These are phyloP conservation scores for Gadus macrocephalus DNA, from an alignment of 2,113 vertebrate genomes.

Conservation along the genomic window DNA sequence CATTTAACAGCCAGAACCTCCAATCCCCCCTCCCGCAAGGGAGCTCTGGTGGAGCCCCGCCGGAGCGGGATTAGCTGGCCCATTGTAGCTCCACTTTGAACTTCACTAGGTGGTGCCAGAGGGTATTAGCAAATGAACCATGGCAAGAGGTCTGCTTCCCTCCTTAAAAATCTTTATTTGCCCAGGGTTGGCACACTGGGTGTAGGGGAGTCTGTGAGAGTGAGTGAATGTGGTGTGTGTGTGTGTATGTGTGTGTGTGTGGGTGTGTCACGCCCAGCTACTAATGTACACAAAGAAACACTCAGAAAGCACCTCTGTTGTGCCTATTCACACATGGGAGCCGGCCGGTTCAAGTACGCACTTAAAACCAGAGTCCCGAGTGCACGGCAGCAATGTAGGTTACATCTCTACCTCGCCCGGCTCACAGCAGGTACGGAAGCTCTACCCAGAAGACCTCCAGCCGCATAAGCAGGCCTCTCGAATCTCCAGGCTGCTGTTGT, in stretches of 20 bases:
- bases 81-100: constrained; percentile 54
- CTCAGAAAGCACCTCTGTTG: not conserved
- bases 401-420: not conserved
- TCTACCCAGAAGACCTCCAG: constrained; percentile 23
- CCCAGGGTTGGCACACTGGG: constrained; percentile 26
- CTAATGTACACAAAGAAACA: constrained; percentile 11
- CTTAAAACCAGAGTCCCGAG: not conserved
- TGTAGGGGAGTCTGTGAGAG: not conserved
- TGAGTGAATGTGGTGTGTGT: constrained; percentile 1
- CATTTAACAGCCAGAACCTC: constrained; percentile 37
- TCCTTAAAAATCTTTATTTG: constrained; percentile 37
- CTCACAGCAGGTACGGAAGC: not conserved
- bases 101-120: constrained; percentile 62
- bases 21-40: no score
- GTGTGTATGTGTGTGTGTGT: constrained; percentile 10
- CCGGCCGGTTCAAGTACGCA: not conserved
- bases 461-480: not conserved
- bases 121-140: constrained; percentile 49
- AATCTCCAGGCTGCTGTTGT: constrained; percentile 10
- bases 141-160: constrained; percentile 35
- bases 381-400: constrained; percentile 11
- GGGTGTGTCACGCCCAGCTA: constrained; percentile 30
- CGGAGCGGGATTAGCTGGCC: constrained; percentile 46
- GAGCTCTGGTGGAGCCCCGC: not conserved
- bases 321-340: constrained; percentile 29